These are phyloP conservation scores for Cyanoramphus novaezelandiae DNA, from an alignment of 2,113 vertebrate species.

Conservation along the genomic window DNA sequence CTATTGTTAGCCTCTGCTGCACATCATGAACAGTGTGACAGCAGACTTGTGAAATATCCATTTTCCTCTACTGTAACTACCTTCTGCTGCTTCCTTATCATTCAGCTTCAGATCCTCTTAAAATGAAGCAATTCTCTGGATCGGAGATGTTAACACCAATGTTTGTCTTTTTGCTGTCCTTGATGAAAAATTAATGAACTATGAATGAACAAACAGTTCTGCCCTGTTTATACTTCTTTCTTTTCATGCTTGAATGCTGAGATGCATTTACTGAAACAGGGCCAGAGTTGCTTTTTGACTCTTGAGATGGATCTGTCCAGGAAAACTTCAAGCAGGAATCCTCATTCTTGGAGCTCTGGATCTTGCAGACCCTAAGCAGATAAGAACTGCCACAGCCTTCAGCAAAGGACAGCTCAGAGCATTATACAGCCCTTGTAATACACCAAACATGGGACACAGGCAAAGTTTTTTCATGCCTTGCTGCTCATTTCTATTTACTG, in stretches of 20 bases:
- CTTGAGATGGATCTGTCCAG: background rate
- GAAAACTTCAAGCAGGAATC: background rate
- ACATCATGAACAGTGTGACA: background rate
- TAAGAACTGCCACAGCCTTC: background rate
- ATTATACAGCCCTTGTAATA: background rate
- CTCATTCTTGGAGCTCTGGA: background rate
- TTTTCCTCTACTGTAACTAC: background rate
- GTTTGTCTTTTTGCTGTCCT: slow-evolving; percentile 30
- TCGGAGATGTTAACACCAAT: background rate
- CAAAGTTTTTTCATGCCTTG: background rate
- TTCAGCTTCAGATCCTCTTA: background rate
- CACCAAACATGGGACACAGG: background rate
- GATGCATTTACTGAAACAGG: background rate
- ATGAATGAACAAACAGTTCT: slow-evolving; percentile 4
- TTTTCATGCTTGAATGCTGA: background rate
- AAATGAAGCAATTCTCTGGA: background rate
- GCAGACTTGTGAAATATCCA: background rate
- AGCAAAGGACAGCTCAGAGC: background rate
- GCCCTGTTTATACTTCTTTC: background rate
- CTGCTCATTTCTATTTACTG: background rate
- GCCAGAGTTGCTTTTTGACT: background rate
- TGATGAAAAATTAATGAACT: slow-evolving; percentile 43
- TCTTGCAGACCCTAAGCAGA: background rate
- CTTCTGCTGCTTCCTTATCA: slow-evolving; percentile 3
- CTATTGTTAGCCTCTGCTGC: background rate